Conservation (phyloP, 2,797 vertebrate genomes). For the Luscinia megarhynchos region DNA sequence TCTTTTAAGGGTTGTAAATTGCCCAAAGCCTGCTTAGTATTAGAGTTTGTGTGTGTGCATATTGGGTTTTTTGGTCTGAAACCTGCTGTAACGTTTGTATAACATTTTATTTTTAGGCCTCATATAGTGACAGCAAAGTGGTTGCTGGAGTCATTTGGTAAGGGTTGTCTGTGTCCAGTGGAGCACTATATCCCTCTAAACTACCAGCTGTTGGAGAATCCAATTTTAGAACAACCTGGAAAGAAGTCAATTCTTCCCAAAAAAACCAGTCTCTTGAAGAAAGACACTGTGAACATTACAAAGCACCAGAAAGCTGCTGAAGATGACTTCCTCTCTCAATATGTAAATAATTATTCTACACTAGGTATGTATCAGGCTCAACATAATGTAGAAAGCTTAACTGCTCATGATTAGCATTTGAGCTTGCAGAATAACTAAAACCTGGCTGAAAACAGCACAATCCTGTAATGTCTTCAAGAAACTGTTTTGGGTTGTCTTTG, state of each 20-base stretch:
- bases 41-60: neutral
- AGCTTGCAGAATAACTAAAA: neutral
- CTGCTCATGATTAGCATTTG: neutral
- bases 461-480: neutral
- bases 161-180: constrained; percentile 85
- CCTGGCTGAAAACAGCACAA: neutral
- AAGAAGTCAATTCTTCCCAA: constrained; percentile 41
- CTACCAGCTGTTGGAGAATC: constrained; percentile 82
- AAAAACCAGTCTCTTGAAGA: constrained; percentile 53
- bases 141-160: constrained; percentile 90
- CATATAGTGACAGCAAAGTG: constrained; percentile 90
- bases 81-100: neutral
- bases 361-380: constrained; percentile 76
- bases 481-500: neutral
- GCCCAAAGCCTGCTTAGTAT: neutral
- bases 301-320: constrained; percentile 82
- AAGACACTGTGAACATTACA: constrained; percentile 42
- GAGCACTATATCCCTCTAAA: constrained; percentile 84
- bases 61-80: neutral
- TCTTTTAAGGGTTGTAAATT: neutral
- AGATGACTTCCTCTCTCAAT: constrained; percentile 90
- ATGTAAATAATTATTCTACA: constrained; percentile 83
- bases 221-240: constrained; percentile 75
- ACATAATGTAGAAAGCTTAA: neutral
- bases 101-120: constrained; percentile 80